These are phyloP conservation scores for Saccopteryx bilineata DNA, from an alignment of 2,113 vertebrate genomes.

Conservation along the genomic window DNA sequence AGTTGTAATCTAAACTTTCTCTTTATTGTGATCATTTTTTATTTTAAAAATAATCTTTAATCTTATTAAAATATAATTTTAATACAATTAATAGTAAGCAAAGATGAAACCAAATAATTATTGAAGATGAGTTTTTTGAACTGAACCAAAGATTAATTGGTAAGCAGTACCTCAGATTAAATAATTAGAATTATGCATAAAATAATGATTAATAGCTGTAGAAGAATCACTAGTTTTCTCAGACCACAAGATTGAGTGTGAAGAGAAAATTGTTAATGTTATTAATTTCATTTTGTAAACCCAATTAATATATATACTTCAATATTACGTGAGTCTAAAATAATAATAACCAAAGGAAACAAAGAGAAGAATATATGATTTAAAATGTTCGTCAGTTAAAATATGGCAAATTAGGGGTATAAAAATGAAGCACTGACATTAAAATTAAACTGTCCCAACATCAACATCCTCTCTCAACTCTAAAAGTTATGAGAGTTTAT, in stretches of 20 bases:
- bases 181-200: neutral
- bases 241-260: neutral
- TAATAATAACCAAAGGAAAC: neutral
- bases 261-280: neutral
- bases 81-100: neutral
- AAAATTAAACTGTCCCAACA: neutral
- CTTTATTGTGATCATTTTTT: neutral
- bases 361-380: neutral
- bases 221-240: neutral
- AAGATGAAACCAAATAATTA: slow-evolving; percentile 3
- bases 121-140: neutral
- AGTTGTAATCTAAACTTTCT: neutral
- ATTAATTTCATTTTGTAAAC: neutral
- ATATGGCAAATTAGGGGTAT: neutral
- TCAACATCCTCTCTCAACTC: neutral
- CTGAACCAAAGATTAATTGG: neutral
- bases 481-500: neutral
- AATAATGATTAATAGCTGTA: neutral
- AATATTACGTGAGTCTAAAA: neutral
- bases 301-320: neutral
- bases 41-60: neutral
- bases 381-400: neutral
- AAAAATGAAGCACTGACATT: neutral
- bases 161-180: neutral
- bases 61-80: neutral